phyloP scores from a whole-genome alignment of 2,797 vertebrate species.

The Rhabdomys pumilio region DNA sequence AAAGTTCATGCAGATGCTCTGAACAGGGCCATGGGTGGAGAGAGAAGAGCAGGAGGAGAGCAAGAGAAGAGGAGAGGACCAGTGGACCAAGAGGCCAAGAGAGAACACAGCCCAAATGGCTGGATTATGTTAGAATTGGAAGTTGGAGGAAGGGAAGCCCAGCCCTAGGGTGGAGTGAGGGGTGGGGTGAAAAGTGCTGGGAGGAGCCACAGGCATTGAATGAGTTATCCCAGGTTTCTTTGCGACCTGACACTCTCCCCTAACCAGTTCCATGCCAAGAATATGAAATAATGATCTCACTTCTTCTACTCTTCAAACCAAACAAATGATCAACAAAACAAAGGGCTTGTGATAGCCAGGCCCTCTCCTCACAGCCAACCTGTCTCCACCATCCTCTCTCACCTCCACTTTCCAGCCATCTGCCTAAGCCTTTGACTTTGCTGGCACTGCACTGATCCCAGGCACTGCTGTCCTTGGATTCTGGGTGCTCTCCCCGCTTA shows the following conservation, averaged over 20 bases:
- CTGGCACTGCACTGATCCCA: neutral
- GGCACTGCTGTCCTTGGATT: neutral
- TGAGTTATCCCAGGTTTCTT: neutral
- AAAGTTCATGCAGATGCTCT: neutral
- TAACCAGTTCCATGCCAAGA: neutral
- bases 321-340: neutral
- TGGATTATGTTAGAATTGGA: neutral
- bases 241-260: neutral
- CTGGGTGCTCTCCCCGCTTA: neutral
- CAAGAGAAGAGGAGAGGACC: neutral
- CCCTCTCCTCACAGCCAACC: neutral
- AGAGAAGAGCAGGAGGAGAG: neutral
- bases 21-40: neutral
- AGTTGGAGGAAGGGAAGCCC: neutral
- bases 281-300: neutral
- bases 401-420: neutral
- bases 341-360: neutral
- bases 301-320: slow-evolving; percentile 22
- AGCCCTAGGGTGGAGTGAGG: neutral
- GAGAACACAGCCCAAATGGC: too few species aligned
- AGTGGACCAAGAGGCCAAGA: neutral
- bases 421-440: neutral
- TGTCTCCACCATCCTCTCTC: too few species aligned
- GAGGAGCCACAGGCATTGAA: neutral
- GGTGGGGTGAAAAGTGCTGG: neutral